Conservation (phyloP, 2,797 vertebrate species). For the Aeoliscus strigatus region DNA sequence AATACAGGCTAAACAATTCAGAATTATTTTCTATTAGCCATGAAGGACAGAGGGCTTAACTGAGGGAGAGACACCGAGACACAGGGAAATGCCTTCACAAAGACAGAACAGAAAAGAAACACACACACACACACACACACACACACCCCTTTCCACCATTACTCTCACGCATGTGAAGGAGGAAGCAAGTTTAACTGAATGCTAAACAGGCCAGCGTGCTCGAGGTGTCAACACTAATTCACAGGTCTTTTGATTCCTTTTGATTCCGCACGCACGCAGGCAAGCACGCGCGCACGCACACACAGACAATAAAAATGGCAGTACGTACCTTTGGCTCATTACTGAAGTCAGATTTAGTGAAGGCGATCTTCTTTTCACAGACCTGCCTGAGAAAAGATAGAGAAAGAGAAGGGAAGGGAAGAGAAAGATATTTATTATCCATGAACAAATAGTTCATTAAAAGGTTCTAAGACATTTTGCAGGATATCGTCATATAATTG, state of each 20-base stretch:
- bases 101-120: too few species aligned
- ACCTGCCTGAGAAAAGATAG: conserved; percentile 21
- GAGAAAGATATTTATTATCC: too few species aligned
- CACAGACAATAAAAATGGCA: conserved; percentile 2
- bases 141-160: too few species aligned
- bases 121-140: too few species aligned
- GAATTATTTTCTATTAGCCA: conserved; percentile 24
- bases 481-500: too few species aligned
- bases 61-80: conserved; percentile 5
- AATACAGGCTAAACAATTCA: too few species aligned
- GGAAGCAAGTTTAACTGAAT: conserved; percentile 33
- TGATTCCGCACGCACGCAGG: conserved; percentile 10
- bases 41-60: conserved; percentile 35
- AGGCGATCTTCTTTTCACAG: conserved; percentile 22
- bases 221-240: conserved; percentile 27
- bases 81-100: too few species aligned
- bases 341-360: conserved; percentile 32
- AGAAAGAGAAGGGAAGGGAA: conserved; percentile 9
- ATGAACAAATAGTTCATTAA: too few species aligned
- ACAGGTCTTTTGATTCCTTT: conserved; percentile 34
- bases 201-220: conserved; percentile 31
- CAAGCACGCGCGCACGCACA: conserved; percentile 8
- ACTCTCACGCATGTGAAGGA: conserved; percentile 11
- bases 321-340: conserved; percentile 61
- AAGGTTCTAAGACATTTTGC: too few species aligned